Evolutionary conservation across 92 coral and sea anemone genomes (phyloP).

Genomic region (Phenganax marumi): DNA sequence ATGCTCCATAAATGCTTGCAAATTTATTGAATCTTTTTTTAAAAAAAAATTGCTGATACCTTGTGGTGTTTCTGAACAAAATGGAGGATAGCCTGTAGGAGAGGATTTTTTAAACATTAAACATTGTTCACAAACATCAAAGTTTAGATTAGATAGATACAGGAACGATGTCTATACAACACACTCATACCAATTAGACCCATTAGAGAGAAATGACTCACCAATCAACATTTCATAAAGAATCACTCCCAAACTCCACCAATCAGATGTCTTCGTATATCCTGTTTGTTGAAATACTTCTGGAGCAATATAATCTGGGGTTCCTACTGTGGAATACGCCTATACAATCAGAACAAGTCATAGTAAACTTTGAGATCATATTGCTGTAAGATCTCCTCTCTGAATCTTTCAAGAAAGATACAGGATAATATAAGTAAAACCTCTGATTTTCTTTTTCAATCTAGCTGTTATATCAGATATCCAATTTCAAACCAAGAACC

Average conservation of each 20-base stretch:
- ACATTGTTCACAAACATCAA: background rate
- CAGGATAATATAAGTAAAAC: background rate
- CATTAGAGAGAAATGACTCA: slow-evolving; percentile 18
- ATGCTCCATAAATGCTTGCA: background rate
- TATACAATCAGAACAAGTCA: background rate
- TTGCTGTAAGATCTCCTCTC: background rate
- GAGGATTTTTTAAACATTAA: background rate
- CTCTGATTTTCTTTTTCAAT: background rate
- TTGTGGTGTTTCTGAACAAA: slow-evolving; percentile 98
- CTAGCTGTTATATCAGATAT: background rate
- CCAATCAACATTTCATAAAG: slow-evolving; percentile 98
- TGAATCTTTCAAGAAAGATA: background rate
- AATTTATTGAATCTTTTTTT: background rate
- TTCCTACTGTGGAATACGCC: slow-evolving; percentile 98
- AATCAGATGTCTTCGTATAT: slow-evolving; percentile 88
- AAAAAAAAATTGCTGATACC: slow-evolving; percentile 46
- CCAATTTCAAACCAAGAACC: background rate
- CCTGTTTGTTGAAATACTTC: slow-evolving; percentile 91
- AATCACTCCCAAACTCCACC: slow-evolving; percentile 95
- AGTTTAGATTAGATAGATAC: background rate
- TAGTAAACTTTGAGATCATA: background rate
- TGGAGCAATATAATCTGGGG: slow-evolving; percentile 98
- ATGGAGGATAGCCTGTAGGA: slow-evolving; percentile 86
- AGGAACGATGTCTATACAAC: too few relatives aligned
- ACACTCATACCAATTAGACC: too few relatives aligned